Conservation (phyloP, 2,113 vertebrate species). For the Charina bottae region DNA sequence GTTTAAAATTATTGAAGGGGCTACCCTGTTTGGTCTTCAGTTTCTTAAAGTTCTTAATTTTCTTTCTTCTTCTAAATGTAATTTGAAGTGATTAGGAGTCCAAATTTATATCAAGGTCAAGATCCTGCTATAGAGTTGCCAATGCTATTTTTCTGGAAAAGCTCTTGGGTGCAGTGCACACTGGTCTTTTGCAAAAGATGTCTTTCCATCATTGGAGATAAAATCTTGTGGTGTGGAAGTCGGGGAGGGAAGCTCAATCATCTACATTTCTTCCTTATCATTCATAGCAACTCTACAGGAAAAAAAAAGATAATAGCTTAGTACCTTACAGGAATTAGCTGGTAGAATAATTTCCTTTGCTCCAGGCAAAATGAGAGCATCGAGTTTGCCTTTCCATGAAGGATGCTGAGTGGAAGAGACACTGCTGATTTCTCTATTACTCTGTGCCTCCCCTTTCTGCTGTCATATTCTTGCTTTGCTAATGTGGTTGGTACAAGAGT, state of each 20-base stretch:
- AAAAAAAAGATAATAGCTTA: neutral
- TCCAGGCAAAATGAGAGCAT: neutral
- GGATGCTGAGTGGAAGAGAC: neutral
- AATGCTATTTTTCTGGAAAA: neutral
- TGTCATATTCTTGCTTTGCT: conserved; percentile 29
- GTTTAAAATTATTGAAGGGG: neutral
- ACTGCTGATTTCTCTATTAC: conserved; percentile 29
- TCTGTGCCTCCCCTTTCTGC: neutral
- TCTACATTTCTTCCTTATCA: neutral
- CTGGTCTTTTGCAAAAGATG: neutral
- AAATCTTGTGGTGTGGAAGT: neutral
- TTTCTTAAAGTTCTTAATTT: neutral
- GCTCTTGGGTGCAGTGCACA: neutral
- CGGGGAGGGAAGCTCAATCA: neutral
- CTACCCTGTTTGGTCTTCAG: neutral
- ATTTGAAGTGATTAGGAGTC: neutral
- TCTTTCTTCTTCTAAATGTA: neutral
- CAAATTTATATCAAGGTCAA: neutral
- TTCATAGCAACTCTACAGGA: neutral
- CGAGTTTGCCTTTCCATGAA: too few species aligned
- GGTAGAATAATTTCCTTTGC: neutral
- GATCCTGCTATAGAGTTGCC: neutral
- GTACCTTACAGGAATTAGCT: neutral
- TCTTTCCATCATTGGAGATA: neutral
- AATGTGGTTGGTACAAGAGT: conserved; percentile 42